Conservation (phyloP, 2,797 vertebrate species). For the Lates japonicus region DNA sequence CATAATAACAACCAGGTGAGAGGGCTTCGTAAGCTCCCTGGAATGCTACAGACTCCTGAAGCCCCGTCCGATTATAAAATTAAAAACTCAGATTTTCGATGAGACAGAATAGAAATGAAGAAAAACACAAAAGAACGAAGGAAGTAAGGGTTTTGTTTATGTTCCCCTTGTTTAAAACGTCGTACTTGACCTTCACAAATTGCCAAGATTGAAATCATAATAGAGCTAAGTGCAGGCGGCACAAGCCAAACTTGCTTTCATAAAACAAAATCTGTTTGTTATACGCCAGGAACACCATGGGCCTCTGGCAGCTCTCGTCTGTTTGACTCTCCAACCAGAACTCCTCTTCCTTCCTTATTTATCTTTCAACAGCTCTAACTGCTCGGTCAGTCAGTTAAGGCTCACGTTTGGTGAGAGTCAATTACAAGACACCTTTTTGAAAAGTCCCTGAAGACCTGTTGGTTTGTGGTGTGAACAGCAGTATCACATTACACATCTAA, state of each 20-base stretch:
- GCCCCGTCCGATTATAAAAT: conserved; percentile 54
- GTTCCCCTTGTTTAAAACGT: conserved; percentile 37
- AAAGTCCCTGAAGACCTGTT: conserved; percentile 70
- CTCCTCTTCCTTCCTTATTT: conserved; percentile 42
- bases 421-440: conserved; percentile 64
- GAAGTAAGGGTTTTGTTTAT: conserved; percentile 15
- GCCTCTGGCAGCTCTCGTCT: conserved; percentile 25
- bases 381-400: conserved; percentile 35
- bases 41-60: conserved; percentile 68
- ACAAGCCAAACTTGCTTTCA: conserved; percentile 45
- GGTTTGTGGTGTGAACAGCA: conserved; percentile 70
- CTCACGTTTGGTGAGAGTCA: conserved; percentile 51
- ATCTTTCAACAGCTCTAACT: conserved; percentile 47
- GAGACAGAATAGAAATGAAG: conserved; percentile 7
- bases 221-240: conserved; percentile 23
- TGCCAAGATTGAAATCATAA: conserved; percentile 37
- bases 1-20: conserved; percentile 84
- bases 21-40: conserved; percentile 53
- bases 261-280: conserved; percentile 31
- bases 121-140: not conserved
- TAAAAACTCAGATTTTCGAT: conserved; percentile 26
- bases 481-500: conserved; percentile 62
- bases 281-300: conserved; percentile 16
- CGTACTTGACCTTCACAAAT: conserved; percentile 31
- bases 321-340: conserved; percentile 32